These are phyloP conservation scores for Eilema depressum DNA, from an alignment of 2,888 invertebrate species.

Conservation along the genomic window DNA sequence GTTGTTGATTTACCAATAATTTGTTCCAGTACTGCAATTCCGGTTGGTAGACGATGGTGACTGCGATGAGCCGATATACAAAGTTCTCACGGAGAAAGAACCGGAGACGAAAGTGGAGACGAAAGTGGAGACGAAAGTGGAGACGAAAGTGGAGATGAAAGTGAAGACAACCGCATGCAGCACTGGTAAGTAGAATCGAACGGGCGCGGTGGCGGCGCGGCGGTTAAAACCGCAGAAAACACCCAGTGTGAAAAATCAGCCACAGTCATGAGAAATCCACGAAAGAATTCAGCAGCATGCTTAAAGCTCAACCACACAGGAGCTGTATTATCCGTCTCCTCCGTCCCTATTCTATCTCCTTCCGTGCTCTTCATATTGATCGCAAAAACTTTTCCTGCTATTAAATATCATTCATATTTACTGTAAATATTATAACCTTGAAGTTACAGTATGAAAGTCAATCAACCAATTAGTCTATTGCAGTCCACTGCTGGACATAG, in stretches of 20 bases:
- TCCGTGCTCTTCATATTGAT: no score
- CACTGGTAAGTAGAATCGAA: slow-evolving; percentile 6
- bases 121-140: no score
- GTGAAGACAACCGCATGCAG: neutral
- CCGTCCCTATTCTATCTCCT: no score
- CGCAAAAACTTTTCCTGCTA: neutral
- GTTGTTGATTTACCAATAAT: neutral
- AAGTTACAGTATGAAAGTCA: neutral
- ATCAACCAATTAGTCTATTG: no score
- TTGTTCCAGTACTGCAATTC: slow-evolving; percentile 4
- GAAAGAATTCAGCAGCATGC: no score
- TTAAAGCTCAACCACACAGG: no score
- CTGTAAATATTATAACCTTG: neutral
- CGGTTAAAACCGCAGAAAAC: no score
- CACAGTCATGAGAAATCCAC: no score
- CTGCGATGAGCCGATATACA: neutral
- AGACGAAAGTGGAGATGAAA: neutral
- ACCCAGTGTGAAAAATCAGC: no score
- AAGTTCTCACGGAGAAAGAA: neutral
- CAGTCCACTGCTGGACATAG: no score
- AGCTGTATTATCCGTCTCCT: no score
- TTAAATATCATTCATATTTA: neutral
- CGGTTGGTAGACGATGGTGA: neutral
- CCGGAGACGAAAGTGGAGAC: neutral
- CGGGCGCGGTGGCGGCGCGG: no score